Conservation (phyloP, 2,797 vertebrate genomes). For the Notamacropus eugenii region DNA sequence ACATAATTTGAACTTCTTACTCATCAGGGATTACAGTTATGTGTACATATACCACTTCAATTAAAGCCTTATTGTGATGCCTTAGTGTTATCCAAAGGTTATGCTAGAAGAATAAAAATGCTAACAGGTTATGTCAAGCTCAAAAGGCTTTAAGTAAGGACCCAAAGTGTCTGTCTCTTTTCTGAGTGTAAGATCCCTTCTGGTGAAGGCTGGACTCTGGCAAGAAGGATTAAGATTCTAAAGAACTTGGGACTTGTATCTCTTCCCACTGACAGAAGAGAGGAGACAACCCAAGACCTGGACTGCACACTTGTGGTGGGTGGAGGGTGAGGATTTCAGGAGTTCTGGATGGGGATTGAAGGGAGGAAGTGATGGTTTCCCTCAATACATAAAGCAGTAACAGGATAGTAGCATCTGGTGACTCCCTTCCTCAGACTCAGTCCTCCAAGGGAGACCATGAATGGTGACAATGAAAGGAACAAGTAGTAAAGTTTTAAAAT, state of each 20-base stretch:
- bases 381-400: background rate
- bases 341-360: background rate
- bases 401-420: background rate
- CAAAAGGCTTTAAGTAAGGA: too few relatives aligned
- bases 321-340: background rate
- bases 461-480: background rate
- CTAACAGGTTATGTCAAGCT: too few relatives aligned
- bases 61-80: too few relatives aligned
- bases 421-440: background rate
- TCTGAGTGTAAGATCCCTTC: background rate
- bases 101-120: too few relatives aligned
- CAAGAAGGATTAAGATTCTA: background rate
- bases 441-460: background rate
- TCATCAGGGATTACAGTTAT: too few relatives aligned
- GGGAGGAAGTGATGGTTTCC: background rate
- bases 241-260: background rate
- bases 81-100: too few relatives aligned
- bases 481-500: background rate
- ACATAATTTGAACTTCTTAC: too few relatives aligned
- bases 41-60: too few relatives aligned
- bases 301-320: background rate
- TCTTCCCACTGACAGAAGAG: background rate
- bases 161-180: background rate
- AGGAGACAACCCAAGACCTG: background rate
- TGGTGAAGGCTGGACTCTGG: background rate